Evolutionary conservation across 2,797 vertebrate species (phyloP).

Genomic region (Poecilia velifera): DNA sequence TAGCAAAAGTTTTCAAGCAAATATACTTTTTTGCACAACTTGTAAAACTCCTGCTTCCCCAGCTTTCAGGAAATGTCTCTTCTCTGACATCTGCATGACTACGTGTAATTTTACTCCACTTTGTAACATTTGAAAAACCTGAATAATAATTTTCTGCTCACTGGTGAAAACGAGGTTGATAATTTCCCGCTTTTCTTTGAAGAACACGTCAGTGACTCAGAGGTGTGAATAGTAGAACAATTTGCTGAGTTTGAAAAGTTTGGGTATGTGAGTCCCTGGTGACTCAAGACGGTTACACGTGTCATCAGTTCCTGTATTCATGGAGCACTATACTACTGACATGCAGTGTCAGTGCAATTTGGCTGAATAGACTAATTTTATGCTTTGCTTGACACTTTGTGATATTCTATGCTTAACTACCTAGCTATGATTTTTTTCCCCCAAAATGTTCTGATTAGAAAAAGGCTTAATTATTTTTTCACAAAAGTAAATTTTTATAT

Average conservation of each 20-base stretch:
- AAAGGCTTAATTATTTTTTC: neutral
- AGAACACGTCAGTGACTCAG: slow-evolving; percentile 16
- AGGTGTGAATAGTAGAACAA: neutral
- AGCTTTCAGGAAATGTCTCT: neutral
- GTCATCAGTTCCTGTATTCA: slow-evolving; percentile 15
- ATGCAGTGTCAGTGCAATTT: neutral
- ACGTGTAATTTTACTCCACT: neutral
- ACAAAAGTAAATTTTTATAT: neutral
- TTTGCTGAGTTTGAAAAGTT: neutral
- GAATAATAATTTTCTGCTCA: neutral
- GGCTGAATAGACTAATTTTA: neutral
- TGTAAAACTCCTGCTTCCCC: neutral
- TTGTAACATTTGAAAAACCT: neutral
- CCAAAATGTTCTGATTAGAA: neutral
- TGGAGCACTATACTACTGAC: neutral
- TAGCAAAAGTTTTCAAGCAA: neutral
- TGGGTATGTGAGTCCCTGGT: neutral
- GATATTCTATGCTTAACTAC: neutral
- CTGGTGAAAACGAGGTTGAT: neutral
- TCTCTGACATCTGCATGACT: slow-evolving; percentile 6
- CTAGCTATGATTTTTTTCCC: too few relatives aligned
- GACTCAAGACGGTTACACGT: neutral
- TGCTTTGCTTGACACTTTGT: neutral
- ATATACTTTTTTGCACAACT: slow-evolving; percentile 28
- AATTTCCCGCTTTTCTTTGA: neutral